Base-by-base conservation (phyloP, 2,113 vertebrate genomes). In the Peromyscus californicus region DNA sequence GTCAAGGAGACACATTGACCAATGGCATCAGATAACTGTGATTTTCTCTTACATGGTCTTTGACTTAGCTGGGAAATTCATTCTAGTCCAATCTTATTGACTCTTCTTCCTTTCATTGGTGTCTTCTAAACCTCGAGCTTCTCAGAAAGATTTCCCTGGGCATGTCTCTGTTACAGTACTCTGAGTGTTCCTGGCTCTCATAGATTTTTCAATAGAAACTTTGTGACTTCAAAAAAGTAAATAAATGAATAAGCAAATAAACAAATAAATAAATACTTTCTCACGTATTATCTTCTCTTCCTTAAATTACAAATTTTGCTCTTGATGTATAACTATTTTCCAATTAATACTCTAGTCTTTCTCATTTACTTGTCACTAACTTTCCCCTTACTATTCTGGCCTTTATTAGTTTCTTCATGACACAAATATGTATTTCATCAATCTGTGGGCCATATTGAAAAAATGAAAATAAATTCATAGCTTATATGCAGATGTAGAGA, bases 41-140 rank as follows among this genome's bases (percentile, higher is more conserved):
- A 24, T 96, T 94, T 88, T 48, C 51, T 79, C 36, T 96, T 36
- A 8, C 39, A 61, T 84, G 82, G 45, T 12, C 65, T 36, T 92
- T 89, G 24, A 54, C 12, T 67, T 84, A 72, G 15, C 54, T 12
- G 48, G 84, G 74, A 93, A 95, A 96, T 76, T 69, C 15, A 70
- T 89, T 91, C 33, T 69, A 3, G 15, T 87, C 33, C 29, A 76
- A 45, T 26, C 1, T 22, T 42, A 90, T 11, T 90, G 90, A 95
- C 54, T 92, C 24, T 57, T 88, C 0, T 12, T 33, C 7, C 86
- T 36, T 1, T 92, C 63, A 84, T 42, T 51, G 26, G 22, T 33
- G 69, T 54, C 54, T 93, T 96, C 83, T 92, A 69, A 90, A 90
- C n/a, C 16, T 29, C 61, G 31, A 76, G 5, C 0, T 72, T 83